Evolutionary conservation across 2,113 vertebrate species (phyloP).

Genomic region (Hemiscyllium ocellatum): DNA sequence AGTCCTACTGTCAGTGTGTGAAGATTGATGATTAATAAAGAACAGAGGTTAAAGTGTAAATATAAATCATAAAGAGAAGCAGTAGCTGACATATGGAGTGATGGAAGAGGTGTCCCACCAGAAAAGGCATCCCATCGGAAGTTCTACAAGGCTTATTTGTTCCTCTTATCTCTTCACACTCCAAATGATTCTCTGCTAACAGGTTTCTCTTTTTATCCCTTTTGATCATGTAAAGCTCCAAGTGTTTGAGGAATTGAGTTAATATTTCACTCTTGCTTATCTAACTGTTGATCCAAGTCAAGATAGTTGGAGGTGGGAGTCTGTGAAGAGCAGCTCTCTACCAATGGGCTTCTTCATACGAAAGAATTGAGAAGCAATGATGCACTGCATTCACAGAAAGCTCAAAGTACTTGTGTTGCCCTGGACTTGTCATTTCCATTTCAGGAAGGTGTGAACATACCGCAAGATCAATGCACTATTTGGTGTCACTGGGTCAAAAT

Average conservation of each 20-base stretch:
- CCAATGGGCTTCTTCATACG: not conserved
- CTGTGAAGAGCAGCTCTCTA: not conserved
- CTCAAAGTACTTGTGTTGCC: not conserved
- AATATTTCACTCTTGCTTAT: not conserved
- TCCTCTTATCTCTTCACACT: not conserved
- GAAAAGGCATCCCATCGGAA: conserved; percentile 29
- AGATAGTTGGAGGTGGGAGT: not conserved
- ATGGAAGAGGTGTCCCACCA: conserved; percentile 34
- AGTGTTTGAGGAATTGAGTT: not conserved
- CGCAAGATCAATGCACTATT: not conserved
- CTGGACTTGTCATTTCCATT: not conserved
- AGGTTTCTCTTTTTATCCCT: not conserved
- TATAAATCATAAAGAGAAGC: conserved; percentile 35
- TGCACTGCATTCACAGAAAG: not conserved
- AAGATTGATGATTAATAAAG: conserved; percentile 37
- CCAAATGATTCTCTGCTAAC: not conserved
- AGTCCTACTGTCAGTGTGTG: conserved; percentile 25
- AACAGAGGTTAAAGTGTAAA: conserved; percentile 37
- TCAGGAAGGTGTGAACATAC: not conserved
- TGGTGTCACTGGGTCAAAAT: no score
- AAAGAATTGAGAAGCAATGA: not conserved
- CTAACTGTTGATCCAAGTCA: not conserved
- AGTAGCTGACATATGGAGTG: conserved; percentile 9
- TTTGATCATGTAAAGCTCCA: not conserved
- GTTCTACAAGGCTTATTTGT: conserved; percentile 22